Percentiles rank a stretch among this genome's conserved stretches.
Evolutionary conservation across 2,797 vertebrate species (phyloP).

Genomic region (Pantherophis alleghaniensis): DNA sequence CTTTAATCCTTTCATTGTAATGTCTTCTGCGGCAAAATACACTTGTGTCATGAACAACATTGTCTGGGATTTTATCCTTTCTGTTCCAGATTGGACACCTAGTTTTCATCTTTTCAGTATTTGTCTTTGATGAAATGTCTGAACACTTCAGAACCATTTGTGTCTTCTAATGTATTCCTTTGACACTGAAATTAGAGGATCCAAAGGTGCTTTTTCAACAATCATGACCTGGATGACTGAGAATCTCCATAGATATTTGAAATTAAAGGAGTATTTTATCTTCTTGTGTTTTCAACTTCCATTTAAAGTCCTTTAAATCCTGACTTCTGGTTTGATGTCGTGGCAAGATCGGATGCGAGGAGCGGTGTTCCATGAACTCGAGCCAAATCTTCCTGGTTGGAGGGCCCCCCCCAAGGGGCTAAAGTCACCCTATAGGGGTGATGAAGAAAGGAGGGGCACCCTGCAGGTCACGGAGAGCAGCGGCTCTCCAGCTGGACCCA

Average conservation of each 20-base stretch:
- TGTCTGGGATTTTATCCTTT: not conserved
- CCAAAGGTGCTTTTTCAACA: no score
- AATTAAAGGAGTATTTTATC: slow-evolving; percentile 86
- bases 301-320: slow-evolving; percentile 89
- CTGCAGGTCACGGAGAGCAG: no score
- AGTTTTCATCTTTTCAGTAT: not conserved
- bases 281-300: slow-evolving; percentile 95
- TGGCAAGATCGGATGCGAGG: no score
- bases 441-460: no score
- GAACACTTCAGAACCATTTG: not conserved
- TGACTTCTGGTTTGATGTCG: slow-evolving; percentile 38
- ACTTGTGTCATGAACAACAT: not conserved
- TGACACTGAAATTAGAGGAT: slow-evolving; percentile 73
- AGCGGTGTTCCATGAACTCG: no score
- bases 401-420: no score
- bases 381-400: no score
- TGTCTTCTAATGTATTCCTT: not conserved
- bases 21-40: not conserved
- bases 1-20: not conserved
- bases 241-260: not conserved
- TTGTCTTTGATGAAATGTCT: not conserved
- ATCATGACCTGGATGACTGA: no score
- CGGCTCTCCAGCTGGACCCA: no score
- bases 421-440: no score
- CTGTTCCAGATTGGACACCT: not conserved